Base-by-base conservation (phyloP, 2,797 vertebrate species). In the Malacoraja senta region DNA sequence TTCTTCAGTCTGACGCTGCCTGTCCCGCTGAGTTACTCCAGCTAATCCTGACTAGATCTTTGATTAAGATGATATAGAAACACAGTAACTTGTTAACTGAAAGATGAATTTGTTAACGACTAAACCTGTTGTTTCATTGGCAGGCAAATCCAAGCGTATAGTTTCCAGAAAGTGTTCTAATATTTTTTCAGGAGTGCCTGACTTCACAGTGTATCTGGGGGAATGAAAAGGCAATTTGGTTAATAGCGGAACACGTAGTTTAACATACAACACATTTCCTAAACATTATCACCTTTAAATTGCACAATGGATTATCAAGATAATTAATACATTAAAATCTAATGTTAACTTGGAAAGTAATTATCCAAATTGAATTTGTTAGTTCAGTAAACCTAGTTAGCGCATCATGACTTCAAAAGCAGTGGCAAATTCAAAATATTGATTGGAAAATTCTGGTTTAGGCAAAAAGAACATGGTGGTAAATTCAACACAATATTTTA, bases 151-250 rank as follows among this genome's bases (percentile, higher is more conserved):
- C 95, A 98, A 96, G 93, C 98, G 97, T 97, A 99, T 98, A 61
- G 98, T 99, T 96, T 99, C 98, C 93, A 99, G 97, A 95, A 99
- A 98, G 95, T 99, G 99, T 95, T 99, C 99, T 96, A 99, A 96
- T 96, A 99, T 99, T 97, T 99, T 99, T 97, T 99, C 98, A 76
- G 99, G 98, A 13, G 98, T 99, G 96, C 98, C 99, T 94, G 98
- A 98, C 98, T 99, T 99, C 95, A 99, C 98, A 95, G 97, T 99
- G 96, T 99, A 99, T 95, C 99, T 99, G 94, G 26, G 79, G 91
- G 93, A 76, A 94, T 74, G n/a, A 93, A 63, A 81, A 53, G 65
- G 63, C 17, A 76, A 79, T 58, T 93, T 92, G 71, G 44, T 53
- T 92, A 76, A 74, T 53, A 35, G 44, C 71, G 76, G 90, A 72